Evolutionary conservation across 2,888 invertebrate genomes (phyloP).

Genomic region (Lumbricus terrestris): DNA sequence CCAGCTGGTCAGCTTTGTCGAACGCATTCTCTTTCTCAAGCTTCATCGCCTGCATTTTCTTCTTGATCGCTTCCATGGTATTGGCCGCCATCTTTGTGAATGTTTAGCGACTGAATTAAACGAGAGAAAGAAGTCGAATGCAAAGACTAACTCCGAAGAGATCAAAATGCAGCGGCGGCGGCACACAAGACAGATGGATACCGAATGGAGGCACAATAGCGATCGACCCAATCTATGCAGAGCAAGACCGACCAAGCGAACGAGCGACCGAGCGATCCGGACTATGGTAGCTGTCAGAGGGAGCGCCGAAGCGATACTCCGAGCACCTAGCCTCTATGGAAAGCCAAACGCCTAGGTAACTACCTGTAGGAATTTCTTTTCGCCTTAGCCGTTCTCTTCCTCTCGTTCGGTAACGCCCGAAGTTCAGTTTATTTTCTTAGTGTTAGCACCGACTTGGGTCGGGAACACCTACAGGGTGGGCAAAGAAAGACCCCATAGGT

Average conservation of each 20-base stretch:
- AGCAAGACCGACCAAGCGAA: neutral
- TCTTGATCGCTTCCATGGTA: constrained; percentile 99
- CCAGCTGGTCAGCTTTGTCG: constrained; percentile 91
- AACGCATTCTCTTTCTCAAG: constrained; percentile 99
- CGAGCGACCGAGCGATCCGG: neutral
- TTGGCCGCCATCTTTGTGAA: constrained; percentile 38
- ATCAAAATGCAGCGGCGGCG: neutral
- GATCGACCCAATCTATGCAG: neutral
- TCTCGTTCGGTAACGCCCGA: no score
- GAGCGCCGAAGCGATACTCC: neutral
- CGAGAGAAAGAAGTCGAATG: neutral
- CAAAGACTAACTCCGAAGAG: neutral
- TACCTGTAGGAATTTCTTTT: no score
- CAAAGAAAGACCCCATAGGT: no score
- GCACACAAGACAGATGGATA: neutral
- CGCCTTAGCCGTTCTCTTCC: no score
- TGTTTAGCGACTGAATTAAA: constrained; percentile 3
- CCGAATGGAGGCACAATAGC: neutral
- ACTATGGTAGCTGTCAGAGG: neutral
- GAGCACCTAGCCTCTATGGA: neutral
- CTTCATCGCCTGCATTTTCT: constrained; percentile 99
- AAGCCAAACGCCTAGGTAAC: neutral
- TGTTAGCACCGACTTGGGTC: no score
- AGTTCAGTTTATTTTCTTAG: no score
- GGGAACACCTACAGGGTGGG: no score